Conservation (phyloP, 2,113 vertebrate species). For the Corvus moneduloides region DNA sequence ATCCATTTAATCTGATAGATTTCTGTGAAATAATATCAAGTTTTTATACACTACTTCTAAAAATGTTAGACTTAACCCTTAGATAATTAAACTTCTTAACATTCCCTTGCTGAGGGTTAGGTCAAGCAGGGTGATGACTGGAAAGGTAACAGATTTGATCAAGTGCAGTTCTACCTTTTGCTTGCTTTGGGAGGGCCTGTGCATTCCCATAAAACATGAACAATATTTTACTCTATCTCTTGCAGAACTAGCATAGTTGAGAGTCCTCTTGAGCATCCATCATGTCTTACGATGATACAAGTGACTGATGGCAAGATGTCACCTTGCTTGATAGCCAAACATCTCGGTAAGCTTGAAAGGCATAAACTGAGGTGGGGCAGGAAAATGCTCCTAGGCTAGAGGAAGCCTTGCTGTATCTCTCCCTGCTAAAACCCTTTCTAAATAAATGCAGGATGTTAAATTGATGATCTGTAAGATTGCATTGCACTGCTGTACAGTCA, state of each 20-base stretch:
- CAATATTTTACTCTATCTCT: background rate
- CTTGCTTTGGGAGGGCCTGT: background rate
- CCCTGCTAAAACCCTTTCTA: background rate
- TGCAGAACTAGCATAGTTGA: background rate
- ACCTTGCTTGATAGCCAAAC: background rate
- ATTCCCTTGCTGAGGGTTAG: background rate
- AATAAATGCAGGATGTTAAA: background rate
- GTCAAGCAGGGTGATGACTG: background rate
- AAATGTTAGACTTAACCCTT: background rate
- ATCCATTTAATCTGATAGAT: background rate
- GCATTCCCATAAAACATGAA: background rate
- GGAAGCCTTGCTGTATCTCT: background rate
- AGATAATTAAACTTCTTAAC: background rate
- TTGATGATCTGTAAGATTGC: background rate
- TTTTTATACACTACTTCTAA: background rate
- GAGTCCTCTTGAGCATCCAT: background rate
- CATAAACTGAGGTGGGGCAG: background rate
- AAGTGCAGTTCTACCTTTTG: background rate
- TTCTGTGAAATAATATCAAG: background rate
- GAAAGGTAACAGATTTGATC: background rate
- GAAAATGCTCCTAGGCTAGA: background rate
- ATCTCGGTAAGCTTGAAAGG: background rate
- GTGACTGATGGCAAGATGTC: background rate
- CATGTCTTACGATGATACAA: background rate
- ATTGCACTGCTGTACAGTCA: background rate